Conservation (phyloP, 2,113 vertebrate genomes). For the Anguilla japonica region DNA sequence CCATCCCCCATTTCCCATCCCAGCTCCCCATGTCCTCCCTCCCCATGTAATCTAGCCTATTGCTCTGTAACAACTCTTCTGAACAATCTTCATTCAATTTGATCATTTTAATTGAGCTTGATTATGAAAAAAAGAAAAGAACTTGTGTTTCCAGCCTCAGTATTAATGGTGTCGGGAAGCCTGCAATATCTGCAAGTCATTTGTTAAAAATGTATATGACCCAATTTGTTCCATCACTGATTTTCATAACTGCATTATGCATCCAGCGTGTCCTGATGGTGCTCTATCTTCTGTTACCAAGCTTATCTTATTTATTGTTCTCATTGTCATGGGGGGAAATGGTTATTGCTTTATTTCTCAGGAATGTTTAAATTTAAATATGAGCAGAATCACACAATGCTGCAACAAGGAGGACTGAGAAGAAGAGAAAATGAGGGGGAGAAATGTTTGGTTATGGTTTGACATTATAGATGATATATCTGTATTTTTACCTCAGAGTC, state of each 20-base stretch:
- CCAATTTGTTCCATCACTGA: slow-evolving; percentile 63
- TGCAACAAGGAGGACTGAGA: slow-evolving; percentile 12
- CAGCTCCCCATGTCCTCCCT: not conserved
- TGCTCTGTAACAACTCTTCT: slow-evolving; percentile 37
- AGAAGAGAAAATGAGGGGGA: slow-evolving; percentile 1
- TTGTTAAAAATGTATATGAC: slow-evolving; percentile 55
- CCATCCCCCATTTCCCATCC: not conserved
- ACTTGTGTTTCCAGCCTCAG: not conserved
- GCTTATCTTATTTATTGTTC: slow-evolving; percentile 53
- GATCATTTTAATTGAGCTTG: slow-evolving; percentile 26
- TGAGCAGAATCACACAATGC: slow-evolving; percentile 24
- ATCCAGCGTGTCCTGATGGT: slow-evolving; percentile 49
- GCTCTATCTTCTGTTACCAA: slow-evolving; percentile 15
- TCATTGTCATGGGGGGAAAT: slow-evolving; percentile 37
- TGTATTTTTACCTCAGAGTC: slow-evolving; percentile 38
- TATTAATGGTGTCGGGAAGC: slow-evolving; percentile 40
- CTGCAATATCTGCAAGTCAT: slow-evolving; percentile 51
- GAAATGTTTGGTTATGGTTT: slow-evolving; percentile 28
- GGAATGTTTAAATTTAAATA: slow-evolving; percentile 50
- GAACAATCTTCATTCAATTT: slow-evolving; percentile 46
- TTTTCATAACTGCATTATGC: slow-evolving; percentile 63
- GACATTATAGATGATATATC: slow-evolving; percentile 50
- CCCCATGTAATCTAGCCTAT: slow-evolving; percentile 6
- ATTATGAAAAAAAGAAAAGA: slow-evolving; percentile 13
- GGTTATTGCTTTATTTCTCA: slow-evolving; percentile 52